Evolutionary conservation across 2,888 invertebrate genomes (phyloP), one percentile per base, ranked within the genome.

Genomic region (Cactoblastis cactorum): DNA sequence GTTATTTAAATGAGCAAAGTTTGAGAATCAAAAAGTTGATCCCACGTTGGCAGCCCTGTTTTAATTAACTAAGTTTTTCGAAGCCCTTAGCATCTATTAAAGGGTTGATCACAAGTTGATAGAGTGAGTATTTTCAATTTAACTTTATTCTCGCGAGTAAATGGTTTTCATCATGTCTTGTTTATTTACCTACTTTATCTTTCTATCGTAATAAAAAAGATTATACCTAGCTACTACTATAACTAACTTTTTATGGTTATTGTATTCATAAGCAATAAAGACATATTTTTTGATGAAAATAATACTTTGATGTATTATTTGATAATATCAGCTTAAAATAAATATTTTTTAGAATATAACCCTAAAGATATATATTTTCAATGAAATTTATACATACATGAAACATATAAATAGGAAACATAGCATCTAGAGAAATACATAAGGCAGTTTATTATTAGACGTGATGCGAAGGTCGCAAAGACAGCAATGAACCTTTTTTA

Each of bases 31-130:
- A 12, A 12, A 33, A n/a, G 12, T n/a, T 33, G 3, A 33, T 35
- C 14, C 15, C 9, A 37, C 15, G 17, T 15, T 24, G 35, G 19
- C 50, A 38, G 39, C 43, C 43, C 43, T 43, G 43, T 17, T 6
- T 24, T 45, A 48, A 53, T 53, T 53, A 49, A 49, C 28, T 45
- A 50, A 53, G 50, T 53, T 53, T 49, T 34, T 47, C 34, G 14
- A 19, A 35, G 17, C 47, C 35, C 18, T 46, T 14, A 17, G 37
- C 5, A 34, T 11, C 18, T 19, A 41, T 15, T 28, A 33, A 19
- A 53, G 45, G 45, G 32, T 14, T 49, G 51, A 51, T 54, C 41
- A 46, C 41, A 51, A 51, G 17, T 41, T 46, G 24, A 46, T 49
- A 34, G 46, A 49, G 39, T 47, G 38, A 39, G 46, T 18, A 41